A percentile compares a stretch with the other conserved stretches of the same genome.
These are phyloP conservation scores for Cantharis flavilabris DNA, from an alignment of 2,888 invertebrate species.

Conservation along the genomic window DNA sequence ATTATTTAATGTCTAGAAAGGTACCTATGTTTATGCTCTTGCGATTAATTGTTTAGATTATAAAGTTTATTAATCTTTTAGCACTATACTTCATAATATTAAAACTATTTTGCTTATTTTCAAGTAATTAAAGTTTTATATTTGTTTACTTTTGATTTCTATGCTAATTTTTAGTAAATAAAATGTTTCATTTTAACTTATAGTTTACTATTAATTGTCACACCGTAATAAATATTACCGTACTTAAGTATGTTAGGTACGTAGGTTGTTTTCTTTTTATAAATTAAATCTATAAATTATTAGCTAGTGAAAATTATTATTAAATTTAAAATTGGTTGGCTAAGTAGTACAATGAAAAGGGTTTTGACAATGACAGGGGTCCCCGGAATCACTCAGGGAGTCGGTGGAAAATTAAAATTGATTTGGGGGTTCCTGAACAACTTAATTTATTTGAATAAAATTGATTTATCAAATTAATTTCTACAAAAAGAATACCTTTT, in stretches of 20 bases:
- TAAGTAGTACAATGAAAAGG: too few relatives aligned
- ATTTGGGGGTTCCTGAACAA: too few relatives aligned
- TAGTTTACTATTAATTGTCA: not conserved
- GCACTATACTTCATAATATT: not conserved
- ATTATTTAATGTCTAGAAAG: not conserved
- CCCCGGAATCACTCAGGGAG: too few relatives aligned
- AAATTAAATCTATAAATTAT: not conserved
- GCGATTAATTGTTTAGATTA: not conserved
- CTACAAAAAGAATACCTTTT: too few relatives aligned
- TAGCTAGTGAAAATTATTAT: not conserved
- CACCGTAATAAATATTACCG: not conserved
- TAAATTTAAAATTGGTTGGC: not conserved
- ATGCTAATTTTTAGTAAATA: not conserved
- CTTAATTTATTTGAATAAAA: too few relatives aligned
- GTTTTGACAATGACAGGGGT: too few relatives aligned
- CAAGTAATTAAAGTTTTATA: not conserved
- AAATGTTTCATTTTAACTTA: not conserved
- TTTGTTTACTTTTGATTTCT: not conserved
- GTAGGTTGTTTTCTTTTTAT: not conserved
- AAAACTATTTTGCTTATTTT: not conserved
- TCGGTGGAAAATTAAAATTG: too few relatives aligned
- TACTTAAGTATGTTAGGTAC: not conserved
- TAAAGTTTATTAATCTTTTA: not conserved
- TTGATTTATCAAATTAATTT: too few relatives aligned
- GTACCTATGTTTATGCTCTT: not conserved